Evolutionary conservation across 2,888 invertebrate genomes (phyloP), one percentile per base, ranked within the genome.

Genomic region (Hypselothyrea guttata): DNA sequence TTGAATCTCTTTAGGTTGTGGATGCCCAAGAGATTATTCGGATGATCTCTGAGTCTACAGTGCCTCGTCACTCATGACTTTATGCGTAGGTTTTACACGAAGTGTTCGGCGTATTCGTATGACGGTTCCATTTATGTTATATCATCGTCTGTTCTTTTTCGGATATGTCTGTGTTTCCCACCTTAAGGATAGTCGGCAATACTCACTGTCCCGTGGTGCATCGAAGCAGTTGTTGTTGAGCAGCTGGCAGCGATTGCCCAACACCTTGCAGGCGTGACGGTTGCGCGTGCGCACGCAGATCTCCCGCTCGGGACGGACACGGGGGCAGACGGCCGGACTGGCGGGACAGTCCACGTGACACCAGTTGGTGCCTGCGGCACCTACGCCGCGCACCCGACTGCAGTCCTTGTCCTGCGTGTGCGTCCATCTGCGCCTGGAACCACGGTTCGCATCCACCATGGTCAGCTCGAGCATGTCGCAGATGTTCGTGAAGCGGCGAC

Each of bases 191-290:
- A n/a, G n/a, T n/a, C 22, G 2, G 7, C 22, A 47, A 4, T 27
- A 71, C 77, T 84, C 35, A 77, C 79, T 62, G 28, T 76, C 27
- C 7, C 65, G 58, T 1, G 79, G 72, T 0, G n/a, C 28, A 0
- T 35, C 1, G 18, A 52, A 49, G 27, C 78, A 84, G 27, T 84
- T 79, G 34, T 57, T 59, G 52, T 84, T 75, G n/a, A 41, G 48
- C 49, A 84, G 45, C 55, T 69, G 69, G 12, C 84, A 79, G 8
- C 22, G 61, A 40, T 66, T 75, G 52, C 72, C 60, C 45, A 84
- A 0, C 9, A 79, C 4, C 40, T 69, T 71, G 67, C 84, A 84
- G 12, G 30, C 8, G 12, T 22, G 48, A 4, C 18, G 34, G 22
- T 71, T 49, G 4, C 76, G 56, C 7, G 68, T 48, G 4, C 76